phyloP scores from a whole-genome alignment of 53 echinoderm and acorn worm species.

The Zoroaster sp. region DNA sequence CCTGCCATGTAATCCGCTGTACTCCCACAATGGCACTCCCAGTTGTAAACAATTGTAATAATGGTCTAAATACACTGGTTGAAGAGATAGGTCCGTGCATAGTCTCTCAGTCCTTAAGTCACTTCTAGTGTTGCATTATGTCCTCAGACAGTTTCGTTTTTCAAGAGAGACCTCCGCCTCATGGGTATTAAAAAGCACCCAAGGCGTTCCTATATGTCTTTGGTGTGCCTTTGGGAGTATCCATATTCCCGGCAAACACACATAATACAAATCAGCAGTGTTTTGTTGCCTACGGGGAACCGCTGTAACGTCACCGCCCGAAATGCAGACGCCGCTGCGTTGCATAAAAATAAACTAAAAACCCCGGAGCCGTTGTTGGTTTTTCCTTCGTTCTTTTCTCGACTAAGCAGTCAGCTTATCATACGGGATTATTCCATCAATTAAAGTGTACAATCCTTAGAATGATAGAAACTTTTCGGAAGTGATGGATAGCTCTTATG shows the following conservation, averaged over 20 bases:
- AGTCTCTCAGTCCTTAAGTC: neutral
- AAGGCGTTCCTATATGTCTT: neutral
- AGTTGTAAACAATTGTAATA: no score
- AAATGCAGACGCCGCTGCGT: neutral
- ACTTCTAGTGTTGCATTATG: constrained; percentile 9
- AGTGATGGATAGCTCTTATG: neutral
- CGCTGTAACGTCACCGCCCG: neutral
- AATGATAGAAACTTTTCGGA: constrained; percentile 23
- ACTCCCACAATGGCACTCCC: no score
- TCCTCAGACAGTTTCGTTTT: neutral
- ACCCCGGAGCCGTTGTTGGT: neutral
- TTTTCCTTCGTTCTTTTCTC: neutral
- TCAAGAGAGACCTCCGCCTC: neutral
- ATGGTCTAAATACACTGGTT: no score
- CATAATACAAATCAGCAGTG: neutral
- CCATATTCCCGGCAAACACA: neutral
- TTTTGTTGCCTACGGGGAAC: constrained; percentile 11
- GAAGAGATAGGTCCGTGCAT: no score
- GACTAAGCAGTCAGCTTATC: neutral
- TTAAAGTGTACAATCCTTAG: neutral
- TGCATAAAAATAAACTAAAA: neutral
- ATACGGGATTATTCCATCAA: constrained; percentile 29
- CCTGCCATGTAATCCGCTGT: no score
- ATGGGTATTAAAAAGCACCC: neutral
- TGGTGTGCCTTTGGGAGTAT: neutral